Base-by-base conservation (phyloP, 2,113 vertebrate genomes). In the pig (Sus scrofa) region DNA sequence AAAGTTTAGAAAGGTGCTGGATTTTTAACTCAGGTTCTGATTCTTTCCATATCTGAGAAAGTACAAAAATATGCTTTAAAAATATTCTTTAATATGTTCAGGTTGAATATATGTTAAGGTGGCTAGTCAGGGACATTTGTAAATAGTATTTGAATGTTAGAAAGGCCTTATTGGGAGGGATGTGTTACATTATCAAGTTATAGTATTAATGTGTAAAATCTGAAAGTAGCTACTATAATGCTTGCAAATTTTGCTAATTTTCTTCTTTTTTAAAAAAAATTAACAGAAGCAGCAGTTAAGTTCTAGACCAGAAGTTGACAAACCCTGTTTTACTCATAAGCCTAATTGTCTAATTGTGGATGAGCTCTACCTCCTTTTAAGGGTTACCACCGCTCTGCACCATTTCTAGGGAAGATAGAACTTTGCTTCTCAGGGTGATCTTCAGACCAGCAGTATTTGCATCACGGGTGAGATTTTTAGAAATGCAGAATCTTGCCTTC, bases 21-120 rank as follows among this genome's bases (percentile, higher is more conserved):
- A 37, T 75, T 84, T 96, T 85, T 95, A 82, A 88, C 10, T 82
- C 30, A 63, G 20, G 15, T 37, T 34, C 18, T 82, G 0, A 73
- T 85, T 1, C 78, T 84, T 96, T 97, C 70, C 94, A 77, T 97
- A 86, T 92, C 30, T 95, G 83, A 97, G 97, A 90, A 77, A 39
- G 52, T 95, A 93, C 96, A 98, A 94, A 92, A 79, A 94, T 32
- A 82, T n/a, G 86, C 67, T 89, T 2, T 65, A 86, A 96, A 74
- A 7, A 84, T 67, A 3, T 92, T 96, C 60, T 75, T 93, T 90
- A 92, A 54, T 78, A 30, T 86, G 18, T 96, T 83, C 89, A 84
- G 20, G 27, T 86, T 79, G 58, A 85, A 84, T 83, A 44, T 74
- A 3, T 81, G 34, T 60, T 92, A 54, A 70, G 86, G 18, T 88